These are phyloP conservation scores for Amiota mariae DNA, from an alignment of 2,888 invertebrate species.

Conservation along the genomic window DNA sequence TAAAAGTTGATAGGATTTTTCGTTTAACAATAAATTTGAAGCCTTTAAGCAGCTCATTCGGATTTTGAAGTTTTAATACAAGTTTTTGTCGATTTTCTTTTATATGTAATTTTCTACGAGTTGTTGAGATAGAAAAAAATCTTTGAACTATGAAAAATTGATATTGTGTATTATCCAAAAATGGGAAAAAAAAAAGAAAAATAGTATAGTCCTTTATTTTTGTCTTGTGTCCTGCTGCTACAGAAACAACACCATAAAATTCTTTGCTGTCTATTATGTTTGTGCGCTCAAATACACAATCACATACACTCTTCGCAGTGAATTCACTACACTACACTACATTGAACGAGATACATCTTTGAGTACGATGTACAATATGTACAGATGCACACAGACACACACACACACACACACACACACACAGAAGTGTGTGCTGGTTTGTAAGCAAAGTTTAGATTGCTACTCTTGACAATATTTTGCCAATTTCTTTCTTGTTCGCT, in stretches of 20 bases:
- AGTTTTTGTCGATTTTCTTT: not conserved
- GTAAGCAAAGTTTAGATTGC: slow-evolving; percentile 22
- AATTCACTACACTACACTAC: too few species aligned
- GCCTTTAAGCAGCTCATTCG: too few species aligned
- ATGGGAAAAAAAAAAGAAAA: slow-evolving; percentile 42
- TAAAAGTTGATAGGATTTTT: slow-evolving; percentile 45
- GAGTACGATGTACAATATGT: too few species aligned
- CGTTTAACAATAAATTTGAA: not conserved
- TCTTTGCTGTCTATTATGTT: slow-evolving; percentile 48
- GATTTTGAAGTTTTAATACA: too few species aligned
- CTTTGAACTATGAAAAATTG: slow-evolving; percentile 69
- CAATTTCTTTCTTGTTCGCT: slow-evolving; percentile 12
- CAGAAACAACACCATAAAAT: not conserved
- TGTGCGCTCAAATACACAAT: slow-evolving; percentile 41
- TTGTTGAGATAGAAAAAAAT: slow-evolving; percentile 47
- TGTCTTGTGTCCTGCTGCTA: slow-evolving; percentile 48
- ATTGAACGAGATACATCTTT: too few species aligned
- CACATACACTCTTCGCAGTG: not conserved
- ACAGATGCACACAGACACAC: too few species aligned
- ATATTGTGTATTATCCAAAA: slow-evolving; percentile 60
- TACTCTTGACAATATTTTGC: slow-evolving; percentile 25
- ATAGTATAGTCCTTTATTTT: slow-evolving; percentile 38
- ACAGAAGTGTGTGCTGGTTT: not conserved
- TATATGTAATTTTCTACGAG: not conserved
- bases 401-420: too few species aligned